Evolutionary conservation across 1,140 invertebrate genomes (phyloP).

Genomic region (Heliconius congener): DNA sequence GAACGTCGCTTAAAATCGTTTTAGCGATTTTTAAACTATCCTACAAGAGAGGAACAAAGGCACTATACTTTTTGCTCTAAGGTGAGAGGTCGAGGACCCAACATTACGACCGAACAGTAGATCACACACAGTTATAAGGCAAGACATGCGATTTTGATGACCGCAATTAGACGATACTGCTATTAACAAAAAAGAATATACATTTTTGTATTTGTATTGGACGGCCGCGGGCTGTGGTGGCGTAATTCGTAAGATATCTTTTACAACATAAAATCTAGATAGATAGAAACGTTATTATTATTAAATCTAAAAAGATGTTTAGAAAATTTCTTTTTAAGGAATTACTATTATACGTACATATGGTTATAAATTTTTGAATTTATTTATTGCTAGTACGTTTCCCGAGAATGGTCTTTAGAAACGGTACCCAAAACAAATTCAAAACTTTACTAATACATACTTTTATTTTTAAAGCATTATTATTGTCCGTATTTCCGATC

Average conservation of each 20-base stretch:
- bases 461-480: too few relatives aligned
- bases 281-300: too few relatives aligned
- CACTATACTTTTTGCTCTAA: neutral
- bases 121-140: constrained; percentile 49
- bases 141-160: constrained; percentile 48
- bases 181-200: constrained; percentile 48
- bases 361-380: too few relatives aligned
- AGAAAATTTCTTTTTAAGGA: too few relatives aligned
- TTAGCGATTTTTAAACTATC: neutral
- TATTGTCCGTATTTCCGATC: too few relatives aligned
- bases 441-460: too few relatives aligned
- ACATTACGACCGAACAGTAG: constrained; percentile 41
- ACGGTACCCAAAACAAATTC: too few relatives aligned
- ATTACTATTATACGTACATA: too few relatives aligned
- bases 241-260: constrained; percentile 19
- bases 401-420: too few relatives aligned
- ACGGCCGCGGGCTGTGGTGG: constrained; percentile 42
- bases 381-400: too few relatives aligned
- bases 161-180: constrained; percentile 53
- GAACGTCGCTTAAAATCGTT: neutral
- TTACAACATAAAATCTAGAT: neutral
- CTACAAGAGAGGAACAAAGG: neutral
- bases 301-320: too few relatives aligned
- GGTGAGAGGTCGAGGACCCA: constrained; percentile 2
- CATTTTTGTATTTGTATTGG: constrained; percentile 36